These are phyloP conservation scores for Numenius arquata DNA, from an alignment of 2,113 vertebrate species.

Conservation along the genomic window DNA sequence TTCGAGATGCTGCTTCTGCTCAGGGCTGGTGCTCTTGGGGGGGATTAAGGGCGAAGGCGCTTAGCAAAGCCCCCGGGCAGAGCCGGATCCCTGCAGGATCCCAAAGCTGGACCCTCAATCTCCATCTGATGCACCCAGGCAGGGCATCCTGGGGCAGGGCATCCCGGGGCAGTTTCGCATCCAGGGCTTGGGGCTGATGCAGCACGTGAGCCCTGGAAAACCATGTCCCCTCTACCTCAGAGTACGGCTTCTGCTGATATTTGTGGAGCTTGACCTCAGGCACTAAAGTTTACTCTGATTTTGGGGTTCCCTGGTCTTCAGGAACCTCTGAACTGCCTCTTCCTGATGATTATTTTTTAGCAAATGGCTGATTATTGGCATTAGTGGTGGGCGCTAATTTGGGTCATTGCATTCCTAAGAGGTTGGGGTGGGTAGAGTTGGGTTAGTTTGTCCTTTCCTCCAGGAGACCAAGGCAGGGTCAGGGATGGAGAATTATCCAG, in stretches of 20 bases:
- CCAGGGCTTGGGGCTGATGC: neutral
- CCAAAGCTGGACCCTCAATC: neutral
- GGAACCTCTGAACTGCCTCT: neutral
- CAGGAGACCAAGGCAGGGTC: neutral
- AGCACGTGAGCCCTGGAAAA: neutral
- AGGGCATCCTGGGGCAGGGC: neutral
- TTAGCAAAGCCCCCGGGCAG: neutral
- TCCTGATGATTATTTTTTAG: neutral
- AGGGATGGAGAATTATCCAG: neutral
- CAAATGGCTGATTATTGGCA: neutral
- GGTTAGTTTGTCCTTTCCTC: neutral
- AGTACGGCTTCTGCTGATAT: neutral
- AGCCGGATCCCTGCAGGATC: neutral
- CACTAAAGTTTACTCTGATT: neutral
- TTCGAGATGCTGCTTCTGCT: neutral
- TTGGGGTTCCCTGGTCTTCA: neutral
- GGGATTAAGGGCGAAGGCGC: neutral
- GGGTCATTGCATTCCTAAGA: neutral
- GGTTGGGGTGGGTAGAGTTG: neutral
- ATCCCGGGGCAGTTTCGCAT: neutral
- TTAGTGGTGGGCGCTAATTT: neutral
- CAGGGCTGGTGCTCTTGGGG: neutral
- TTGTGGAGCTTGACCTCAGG: rapidly evolving
- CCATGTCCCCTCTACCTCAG: neutral
- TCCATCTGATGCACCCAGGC: rapidly evolving